Conservation (phyloP, 2,797 vertebrate species). For the Oryzias dopingdopingensis region DNA sequence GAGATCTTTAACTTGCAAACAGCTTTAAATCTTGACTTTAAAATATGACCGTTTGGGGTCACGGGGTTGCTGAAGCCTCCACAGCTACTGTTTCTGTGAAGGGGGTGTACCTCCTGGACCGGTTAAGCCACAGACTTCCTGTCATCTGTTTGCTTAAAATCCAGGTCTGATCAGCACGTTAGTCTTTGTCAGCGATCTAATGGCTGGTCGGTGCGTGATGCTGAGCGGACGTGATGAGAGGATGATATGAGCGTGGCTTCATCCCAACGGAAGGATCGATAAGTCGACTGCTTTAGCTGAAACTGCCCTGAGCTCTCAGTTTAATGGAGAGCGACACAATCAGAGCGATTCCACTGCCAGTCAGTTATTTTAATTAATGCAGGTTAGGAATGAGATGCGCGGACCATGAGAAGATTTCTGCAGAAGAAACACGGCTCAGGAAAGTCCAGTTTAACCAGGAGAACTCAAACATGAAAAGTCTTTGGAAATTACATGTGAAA, state of each 20-base stretch:
- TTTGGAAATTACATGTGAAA: too few relatives aligned
- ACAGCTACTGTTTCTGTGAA: too few relatives aligned
- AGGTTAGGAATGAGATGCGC: neutral
- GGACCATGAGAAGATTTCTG: slow-evolving; percentile 18
- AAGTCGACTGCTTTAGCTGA: slow-evolving; percentile 35
- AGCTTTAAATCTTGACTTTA: too few relatives aligned
- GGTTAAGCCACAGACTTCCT: too few relatives aligned
- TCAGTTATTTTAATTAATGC: slow-evolving; percentile 29
- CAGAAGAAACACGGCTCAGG: neutral
- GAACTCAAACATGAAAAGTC: too few relatives aligned
- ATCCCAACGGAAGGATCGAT: slow-evolving; percentile 46
- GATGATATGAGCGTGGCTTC: slow-evolving; percentile 43
- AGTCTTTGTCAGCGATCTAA: slow-evolving; percentile 23
- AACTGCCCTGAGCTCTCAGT: slow-evolving; percentile 46
- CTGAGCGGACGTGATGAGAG: slow-evolving; percentile 30
- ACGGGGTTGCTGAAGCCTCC: too few relatives aligned
- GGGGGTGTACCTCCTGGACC: too few relatives aligned
- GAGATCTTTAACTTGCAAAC: too few relatives aligned
- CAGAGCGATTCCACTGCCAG: slow-evolving; percentile 26
- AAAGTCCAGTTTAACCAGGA: too few relatives aligned
- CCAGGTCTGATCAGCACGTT: neutral
- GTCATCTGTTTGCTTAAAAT: too few relatives aligned
- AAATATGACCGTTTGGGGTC: too few relatives aligned
- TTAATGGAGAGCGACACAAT: slow-evolving; percentile 38
- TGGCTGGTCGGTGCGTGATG: slow-evolving; percentile 2